phyloP scores from a whole-genome alignment of 2,888 invertebrate species.

The Leptothorax acervorum region DNA sequence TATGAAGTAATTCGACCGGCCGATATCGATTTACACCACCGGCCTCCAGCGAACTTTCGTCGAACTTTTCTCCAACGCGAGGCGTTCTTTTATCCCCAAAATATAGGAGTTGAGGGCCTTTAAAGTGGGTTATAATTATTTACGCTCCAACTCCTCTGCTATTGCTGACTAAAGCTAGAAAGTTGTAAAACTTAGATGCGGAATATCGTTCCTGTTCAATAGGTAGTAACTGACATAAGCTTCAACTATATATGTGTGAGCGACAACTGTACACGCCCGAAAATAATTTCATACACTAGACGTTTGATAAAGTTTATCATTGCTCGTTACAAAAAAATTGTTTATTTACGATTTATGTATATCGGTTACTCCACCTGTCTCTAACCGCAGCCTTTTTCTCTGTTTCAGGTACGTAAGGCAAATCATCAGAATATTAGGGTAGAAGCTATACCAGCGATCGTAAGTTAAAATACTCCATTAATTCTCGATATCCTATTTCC shows the following conservation, averaged over 20 bases:
- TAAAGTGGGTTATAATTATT: conserved; percentile 80
- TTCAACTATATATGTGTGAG: background rate
- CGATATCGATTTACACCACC: conserved; percentile 33
- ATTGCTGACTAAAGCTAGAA: conserved; percentile 73
- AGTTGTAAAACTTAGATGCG: conserved; percentile 66
- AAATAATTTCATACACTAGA: background rate
- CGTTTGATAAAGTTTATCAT: background rate
- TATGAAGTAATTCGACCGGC: conserved; percentile 26
- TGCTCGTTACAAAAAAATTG: conserved; percentile 5
- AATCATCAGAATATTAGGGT: conserved; percentile 51
- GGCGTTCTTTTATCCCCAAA: conserved; percentile 18
- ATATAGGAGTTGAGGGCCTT: conserved; percentile 36
- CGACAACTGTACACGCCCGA: background rate
- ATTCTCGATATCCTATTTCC: conserved; percentile 59
- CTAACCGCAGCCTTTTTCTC: conserved; percentile 64
- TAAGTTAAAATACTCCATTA: conserved; percentile 63
- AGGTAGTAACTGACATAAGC: background rate
- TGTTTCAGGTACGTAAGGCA: conserved; percentile 82
- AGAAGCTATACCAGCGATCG: conserved; percentile 48
- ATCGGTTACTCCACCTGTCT: background rate
- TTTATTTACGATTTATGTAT: conserved; percentile 23
- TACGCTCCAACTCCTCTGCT: conserved; percentile 72
- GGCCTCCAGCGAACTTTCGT: conserved; percentile 40
- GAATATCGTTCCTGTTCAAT: conserved; percentile 10
- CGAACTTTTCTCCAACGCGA: conserved; percentile 56